Evolutionary conservation across 2,797 vertebrate genomes (phyloP).

Genomic region (Clarias pachynema): DNA sequence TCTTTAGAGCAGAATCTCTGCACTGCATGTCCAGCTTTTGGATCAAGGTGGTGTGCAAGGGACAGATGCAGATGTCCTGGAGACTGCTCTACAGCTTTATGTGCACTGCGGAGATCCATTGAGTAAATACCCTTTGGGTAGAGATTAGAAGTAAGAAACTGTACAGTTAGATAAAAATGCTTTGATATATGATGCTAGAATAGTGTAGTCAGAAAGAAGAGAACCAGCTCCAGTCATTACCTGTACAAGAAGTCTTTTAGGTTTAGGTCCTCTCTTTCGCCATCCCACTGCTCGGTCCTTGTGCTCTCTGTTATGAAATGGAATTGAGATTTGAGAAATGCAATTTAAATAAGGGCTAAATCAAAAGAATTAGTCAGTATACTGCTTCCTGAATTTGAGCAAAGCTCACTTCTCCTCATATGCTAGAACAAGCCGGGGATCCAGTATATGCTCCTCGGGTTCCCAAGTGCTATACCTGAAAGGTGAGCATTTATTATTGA

Average conservation of each 20-base stretch:
- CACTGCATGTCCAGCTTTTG: slow-evolving; percentile 56
- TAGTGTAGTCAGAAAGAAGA: neutral
- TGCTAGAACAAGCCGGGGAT: slow-evolving; percentile 90
- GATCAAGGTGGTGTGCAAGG: slow-evolving; percentile 77
- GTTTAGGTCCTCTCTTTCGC: slow-evolving; percentile 89
- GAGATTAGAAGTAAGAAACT: slow-evolving; percentile 13
- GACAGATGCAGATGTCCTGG: slow-evolving; percentile 84
- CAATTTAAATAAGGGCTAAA: neutral
- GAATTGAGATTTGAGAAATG: neutral
- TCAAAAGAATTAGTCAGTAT: neutral
- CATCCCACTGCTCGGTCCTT: slow-evolving; percentile 85
- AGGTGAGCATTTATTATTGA: neutral
- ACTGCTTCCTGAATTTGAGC: slow-evolving; percentile 16
- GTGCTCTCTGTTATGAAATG: slow-evolving; percentile 82
- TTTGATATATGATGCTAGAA: neutral
- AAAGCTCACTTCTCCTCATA: slow-evolving; percentile 93
- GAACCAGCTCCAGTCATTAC: slow-evolving; percentile 66
- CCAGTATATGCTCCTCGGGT: slow-evolving; percentile 96
- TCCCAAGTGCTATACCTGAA: slow-evolving; percentile 98
- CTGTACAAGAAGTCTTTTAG: slow-evolving; percentile 88
- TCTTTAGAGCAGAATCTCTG: slow-evolving; percentile 48
- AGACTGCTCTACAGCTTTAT: slow-evolving; percentile 82
- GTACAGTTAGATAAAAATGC: slow-evolving; percentile 1
- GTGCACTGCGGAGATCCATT: slow-evolving; percentile 95
- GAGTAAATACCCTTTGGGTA: slow-evolving; percentile 82